Conservation (phyloP, 2,113 vertebrate genomes). For the Chloropsis hardwickii region DNA sequence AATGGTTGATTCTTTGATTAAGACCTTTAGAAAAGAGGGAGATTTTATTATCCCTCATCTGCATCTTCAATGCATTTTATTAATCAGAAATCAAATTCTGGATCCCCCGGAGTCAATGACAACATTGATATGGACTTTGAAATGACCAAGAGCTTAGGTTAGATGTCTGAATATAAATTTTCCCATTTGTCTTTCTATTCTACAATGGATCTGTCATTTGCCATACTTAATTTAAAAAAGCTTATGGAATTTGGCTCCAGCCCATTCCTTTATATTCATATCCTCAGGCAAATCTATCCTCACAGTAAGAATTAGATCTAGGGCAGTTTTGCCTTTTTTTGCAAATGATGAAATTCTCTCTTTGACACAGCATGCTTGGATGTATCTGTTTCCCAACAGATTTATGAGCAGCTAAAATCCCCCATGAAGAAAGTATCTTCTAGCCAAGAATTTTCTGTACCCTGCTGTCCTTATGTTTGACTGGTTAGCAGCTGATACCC, state of each 20-base stretch:
- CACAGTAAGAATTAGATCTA: slow-evolving; percentile 3
- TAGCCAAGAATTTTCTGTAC: slow-evolving; percentile 47
- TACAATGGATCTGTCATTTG: neutral
- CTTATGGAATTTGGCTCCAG: neutral
- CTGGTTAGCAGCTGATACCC: slow-evolving; percentile 8
- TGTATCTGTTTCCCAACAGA: slow-evolving; percentile 47
- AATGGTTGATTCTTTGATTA: neutral
- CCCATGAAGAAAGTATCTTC: slow-evolving; percentile 3
- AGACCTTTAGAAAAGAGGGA: neutral
- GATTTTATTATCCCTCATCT: neutral
- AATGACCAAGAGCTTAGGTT: neutral
- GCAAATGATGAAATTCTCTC: neutral
- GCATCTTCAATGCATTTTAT: neutral
- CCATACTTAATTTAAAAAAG: neutral
- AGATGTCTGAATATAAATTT: neutral
- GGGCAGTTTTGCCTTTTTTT: slow-evolving; percentile 12
- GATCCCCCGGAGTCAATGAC: neutral
- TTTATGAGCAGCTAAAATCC: slow-evolving; percentile 55
- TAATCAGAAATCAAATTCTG: neutral
- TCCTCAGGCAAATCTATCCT: neutral
- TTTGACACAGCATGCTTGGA: slow-evolving; percentile 21
- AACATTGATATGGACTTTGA: neutral
- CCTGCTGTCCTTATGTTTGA: slow-evolving; percentile 36
- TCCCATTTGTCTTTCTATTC: neutral
- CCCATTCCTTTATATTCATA: neutral